These are phyloP conservation scores for Cydia fagiglandana DNA, from an alignment of 1,140 invertebrate genomes.

Conservation along the genomic window DNA sequence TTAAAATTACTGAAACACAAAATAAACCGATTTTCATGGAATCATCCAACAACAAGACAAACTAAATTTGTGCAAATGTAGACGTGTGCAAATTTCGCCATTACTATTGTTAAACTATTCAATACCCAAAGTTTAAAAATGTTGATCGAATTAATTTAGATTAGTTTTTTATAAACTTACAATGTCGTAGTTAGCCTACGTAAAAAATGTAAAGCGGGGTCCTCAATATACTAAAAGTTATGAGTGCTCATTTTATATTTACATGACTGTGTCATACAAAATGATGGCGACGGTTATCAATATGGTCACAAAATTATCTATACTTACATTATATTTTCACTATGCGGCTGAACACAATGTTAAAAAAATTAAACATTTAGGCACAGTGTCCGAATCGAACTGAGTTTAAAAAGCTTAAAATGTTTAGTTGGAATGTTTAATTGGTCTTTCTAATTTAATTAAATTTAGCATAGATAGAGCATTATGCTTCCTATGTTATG, in stretches of 20 bases:
- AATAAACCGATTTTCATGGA: no score
- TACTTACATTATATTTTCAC: conserved; percentile 9
- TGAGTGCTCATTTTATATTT: background rate
- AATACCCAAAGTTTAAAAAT: background rate
- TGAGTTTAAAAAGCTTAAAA: background rate
- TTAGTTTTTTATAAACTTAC: no score
- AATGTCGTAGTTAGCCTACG: no score
- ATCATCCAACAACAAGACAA: no score
- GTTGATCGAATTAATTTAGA: background rate
- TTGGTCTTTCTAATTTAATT: background rate
- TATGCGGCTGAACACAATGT: conserved; percentile 15
- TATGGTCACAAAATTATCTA: conserved; percentile 7
- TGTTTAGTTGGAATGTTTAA: background rate
- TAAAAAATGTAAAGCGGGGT: background rate
- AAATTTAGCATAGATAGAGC: no score
- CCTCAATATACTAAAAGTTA: background rate
- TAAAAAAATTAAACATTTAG: background rate
- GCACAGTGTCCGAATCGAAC: background rate
- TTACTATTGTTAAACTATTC: background rate
- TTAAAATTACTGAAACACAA: no score
- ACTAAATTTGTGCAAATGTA: no score
- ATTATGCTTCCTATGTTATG: background rate
- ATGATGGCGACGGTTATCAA: background rate
- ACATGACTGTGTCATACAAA: background rate
- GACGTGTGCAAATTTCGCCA: no score